A percentile compares a stretch with the other conserved stretches of the same genome.
Evolutionary conservation across 2,113 vertebrate genomes (phyloP).

Genomic region (Grantiella picta): DNA sequence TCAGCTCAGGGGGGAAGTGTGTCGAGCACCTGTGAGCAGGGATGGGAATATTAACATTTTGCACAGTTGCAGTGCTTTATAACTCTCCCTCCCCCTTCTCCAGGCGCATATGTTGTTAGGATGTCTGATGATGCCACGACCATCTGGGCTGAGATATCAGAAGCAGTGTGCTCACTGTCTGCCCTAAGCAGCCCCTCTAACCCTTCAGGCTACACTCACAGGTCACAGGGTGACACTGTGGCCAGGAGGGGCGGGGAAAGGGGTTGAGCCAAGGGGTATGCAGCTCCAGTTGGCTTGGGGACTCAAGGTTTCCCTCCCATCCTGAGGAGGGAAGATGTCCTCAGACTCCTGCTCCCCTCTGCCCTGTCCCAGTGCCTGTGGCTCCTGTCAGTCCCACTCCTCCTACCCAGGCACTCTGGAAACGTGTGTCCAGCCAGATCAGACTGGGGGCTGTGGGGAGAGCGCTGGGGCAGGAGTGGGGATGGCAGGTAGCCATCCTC

Average conservation of each 20-base stretch:
- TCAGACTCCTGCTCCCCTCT: background rate
- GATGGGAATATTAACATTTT: background rate
- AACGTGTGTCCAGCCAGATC: background rate
- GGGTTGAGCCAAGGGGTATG: background rate
- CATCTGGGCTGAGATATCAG: background rate
- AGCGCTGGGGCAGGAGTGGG: constrained; percentile 10
- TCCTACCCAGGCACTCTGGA: background rate
- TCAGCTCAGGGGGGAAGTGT: background rate
- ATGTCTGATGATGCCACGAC: background rate
- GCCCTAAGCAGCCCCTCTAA: background rate
- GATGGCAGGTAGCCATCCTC: constrained; percentile 9
- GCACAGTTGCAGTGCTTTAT: background rate
- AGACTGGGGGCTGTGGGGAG: background rate
- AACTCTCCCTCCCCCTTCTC: background rate
- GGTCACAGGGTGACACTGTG: background rate
- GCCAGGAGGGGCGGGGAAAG: background rate
- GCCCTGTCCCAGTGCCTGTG: background rate
- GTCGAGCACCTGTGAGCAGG: background rate
- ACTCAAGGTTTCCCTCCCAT: background rate
- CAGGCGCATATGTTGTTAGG: background rate
- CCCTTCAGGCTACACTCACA: background rate
- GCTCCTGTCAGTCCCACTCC: background rate
- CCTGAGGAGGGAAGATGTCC: background rate
- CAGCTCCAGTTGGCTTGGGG: background rate
- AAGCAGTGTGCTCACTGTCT: background rate